phyloP scores from a whole-genome alignment of 2,797 vertebrate genomes.

The Hybognathus amarus region DNA sequence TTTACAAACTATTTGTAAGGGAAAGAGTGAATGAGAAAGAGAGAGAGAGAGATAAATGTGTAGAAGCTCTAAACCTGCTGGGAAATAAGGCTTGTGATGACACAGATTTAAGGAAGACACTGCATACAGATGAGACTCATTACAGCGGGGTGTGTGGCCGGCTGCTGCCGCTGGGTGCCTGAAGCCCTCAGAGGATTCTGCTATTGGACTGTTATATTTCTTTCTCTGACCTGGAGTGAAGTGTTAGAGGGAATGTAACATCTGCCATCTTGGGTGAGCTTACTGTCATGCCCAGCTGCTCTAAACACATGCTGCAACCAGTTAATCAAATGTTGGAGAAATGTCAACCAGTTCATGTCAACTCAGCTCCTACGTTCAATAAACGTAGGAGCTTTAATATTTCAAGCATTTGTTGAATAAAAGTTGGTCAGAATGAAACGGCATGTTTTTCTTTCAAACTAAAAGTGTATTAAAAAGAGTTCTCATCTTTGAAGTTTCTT shows the following conservation, averaged over 20 bases:
- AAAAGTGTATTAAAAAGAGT: not conserved
- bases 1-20: constrained; percentile 44
- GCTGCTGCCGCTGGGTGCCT: constrained; percentile 33
- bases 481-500: too few relatives aligned
- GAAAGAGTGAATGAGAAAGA: not conserved
- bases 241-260: not conserved
- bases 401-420: not conserved
- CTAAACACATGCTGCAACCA: not conserved
- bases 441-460: not conserved
- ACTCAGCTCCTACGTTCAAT: too few relatives aligned
- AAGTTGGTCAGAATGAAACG: not conserved
- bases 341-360: not conserved
- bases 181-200: constrained; percentile 6
- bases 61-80: constrained; percentile 60
- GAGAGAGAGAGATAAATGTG: constrained; percentile 14
- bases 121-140: constrained; percentile 78
- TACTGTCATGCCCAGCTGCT: not conserved
- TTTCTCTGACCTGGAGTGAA: not conserved
- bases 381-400: not conserved
- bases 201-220: not conserved
- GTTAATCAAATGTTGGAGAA: not conserved
- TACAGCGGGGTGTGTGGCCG: constrained; percentile 64
- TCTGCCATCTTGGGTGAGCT: constrained; percentile 10
- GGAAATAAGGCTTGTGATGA: constrained; percentile 64
- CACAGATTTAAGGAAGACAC: constrained; percentile 68